These are phyloP conservation scores for Manis pentadactyla DNA, from an alignment of 2,797 vertebrate species.

Conservation along the genomic window DNA sequence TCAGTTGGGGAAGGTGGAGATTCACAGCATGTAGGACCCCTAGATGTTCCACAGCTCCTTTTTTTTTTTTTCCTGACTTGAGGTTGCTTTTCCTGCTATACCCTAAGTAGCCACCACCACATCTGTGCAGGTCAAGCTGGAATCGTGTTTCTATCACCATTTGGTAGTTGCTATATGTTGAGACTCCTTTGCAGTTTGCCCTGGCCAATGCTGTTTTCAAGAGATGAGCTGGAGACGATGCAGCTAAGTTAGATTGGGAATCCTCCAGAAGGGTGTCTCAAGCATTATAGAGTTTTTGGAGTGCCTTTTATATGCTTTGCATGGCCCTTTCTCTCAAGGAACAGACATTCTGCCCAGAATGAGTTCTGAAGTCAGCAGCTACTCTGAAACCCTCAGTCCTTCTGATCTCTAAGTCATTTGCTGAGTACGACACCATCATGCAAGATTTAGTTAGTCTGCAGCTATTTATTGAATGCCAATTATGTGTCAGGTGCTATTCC, in stretches of 20 bases:
- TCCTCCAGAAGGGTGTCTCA: background rate
- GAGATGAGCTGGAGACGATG: background rate
- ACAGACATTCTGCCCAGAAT: background rate
- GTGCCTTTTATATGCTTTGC: background rate
- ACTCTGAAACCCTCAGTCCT: background rate
- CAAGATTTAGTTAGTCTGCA: background rate
- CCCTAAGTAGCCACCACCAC: background rate
- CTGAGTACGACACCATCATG: background rate
- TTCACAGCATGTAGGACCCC: background rate
- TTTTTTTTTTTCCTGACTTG: background rate
- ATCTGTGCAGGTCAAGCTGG: background rate
- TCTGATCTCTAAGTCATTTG: background rate
- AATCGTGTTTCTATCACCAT: background rate
- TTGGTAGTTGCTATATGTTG: background rate
- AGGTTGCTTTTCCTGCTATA: background rate
- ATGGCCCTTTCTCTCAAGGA: background rate
- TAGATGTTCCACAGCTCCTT: background rate
- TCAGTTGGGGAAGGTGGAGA: background rate
- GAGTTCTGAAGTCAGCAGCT: background rate
- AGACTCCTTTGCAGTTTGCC: background rate
- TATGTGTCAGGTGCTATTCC: background rate
- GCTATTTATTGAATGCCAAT: background rate
- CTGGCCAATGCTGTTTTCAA: background rate
- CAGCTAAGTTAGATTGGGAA: background rate
- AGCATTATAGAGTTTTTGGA: background rate